phyloP scores from a whole-genome alignment of 1,140 invertebrate genomes.

The Doryteuthis pealeii region DNA sequence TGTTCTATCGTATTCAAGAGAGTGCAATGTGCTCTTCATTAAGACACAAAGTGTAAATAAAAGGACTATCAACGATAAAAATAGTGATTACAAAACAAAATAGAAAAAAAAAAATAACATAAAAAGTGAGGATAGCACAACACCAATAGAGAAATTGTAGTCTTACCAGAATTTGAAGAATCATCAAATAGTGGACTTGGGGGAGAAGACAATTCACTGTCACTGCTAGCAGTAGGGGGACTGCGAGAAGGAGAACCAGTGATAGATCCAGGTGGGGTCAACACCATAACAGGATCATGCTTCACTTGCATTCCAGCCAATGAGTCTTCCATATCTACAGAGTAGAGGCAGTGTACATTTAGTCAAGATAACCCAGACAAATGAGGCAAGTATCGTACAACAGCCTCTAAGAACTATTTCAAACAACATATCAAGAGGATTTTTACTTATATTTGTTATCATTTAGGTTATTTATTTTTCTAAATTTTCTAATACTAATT shows the following conservation, averaged over 20 bases:
- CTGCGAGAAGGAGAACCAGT: slow-evolving; percentile 35
- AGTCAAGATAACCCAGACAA: slow-evolving; percentile 10
- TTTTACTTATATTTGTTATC: no score
- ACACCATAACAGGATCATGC: slow-evolving; percentile 10
- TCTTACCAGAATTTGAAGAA: slow-evolving; percentile 2
- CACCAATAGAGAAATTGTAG: not conserved
- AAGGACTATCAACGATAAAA: no score
- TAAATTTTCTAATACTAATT: no score
- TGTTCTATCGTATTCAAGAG: no score
- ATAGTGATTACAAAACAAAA: no score
- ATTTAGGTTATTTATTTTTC: no score
- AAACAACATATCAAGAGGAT: no score
- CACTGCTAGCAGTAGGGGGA: slow-evolving; percentile 29
- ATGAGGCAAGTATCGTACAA: no score
- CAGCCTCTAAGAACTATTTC: no score
- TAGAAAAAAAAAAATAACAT: no score
- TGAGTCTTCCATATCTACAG: slow-evolving; percentile 23
- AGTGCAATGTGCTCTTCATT: no score
- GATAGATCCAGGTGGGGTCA: slow-evolving; percentile 51
- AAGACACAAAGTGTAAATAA: no score
- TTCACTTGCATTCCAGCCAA: slow-evolving; percentile 8
- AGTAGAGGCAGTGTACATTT: slow-evolving; percentile 1
- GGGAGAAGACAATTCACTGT: slow-evolving; percentile 36
- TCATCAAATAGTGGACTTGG: slow-evolving; percentile 47
- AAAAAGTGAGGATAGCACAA: not conserved